A percentile compares a stretch with the other conserved stretches of the same genome.
phyloP scores from a whole-genome alignment of 2,113 vertebrate genomes.

The Sterrhoptilus dennistouni region DNA sequence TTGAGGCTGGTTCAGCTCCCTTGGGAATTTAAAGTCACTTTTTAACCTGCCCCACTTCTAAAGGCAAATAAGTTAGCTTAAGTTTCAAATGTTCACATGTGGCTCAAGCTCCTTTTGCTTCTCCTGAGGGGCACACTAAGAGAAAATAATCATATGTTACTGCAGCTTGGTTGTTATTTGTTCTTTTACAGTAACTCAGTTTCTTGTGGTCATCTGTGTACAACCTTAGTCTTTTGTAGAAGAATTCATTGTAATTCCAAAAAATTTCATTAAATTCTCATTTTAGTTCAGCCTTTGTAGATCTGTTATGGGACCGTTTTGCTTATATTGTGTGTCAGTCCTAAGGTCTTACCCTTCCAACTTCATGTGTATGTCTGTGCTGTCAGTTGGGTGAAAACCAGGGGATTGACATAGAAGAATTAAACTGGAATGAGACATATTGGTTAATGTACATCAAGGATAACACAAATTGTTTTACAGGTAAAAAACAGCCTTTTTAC shows the following conservation, averaged over 20 bases:
- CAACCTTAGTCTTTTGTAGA: background rate
- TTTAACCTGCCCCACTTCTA: background rate
- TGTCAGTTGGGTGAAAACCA: background rate
- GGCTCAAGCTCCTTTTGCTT: conserved; percentile 10
- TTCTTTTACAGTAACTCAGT: background rate
- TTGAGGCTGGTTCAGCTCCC: background rate
- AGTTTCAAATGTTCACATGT: background rate
- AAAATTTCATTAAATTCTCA: background rate
- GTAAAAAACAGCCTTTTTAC: background rate
- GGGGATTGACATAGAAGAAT: background rate
- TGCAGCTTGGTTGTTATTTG: background rate
- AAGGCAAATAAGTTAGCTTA: background rate
- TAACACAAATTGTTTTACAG: background rate
- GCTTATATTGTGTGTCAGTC: background rate
- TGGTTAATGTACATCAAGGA: background rate
- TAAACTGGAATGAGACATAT: background rate
- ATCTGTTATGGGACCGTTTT: background rate
- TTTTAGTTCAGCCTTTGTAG: background rate
- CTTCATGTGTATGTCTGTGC: background rate
- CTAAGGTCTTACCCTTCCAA: background rate
- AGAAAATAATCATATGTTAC: background rate
- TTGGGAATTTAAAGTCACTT: background rate
- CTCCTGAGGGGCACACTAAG: background rate
- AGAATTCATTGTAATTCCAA: background rate
- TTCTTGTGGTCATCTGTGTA: background rate